phyloP scores from a whole-genome alignment of 2,797 vertebrate species.

The Bryconaethiops microstoma region DNA sequence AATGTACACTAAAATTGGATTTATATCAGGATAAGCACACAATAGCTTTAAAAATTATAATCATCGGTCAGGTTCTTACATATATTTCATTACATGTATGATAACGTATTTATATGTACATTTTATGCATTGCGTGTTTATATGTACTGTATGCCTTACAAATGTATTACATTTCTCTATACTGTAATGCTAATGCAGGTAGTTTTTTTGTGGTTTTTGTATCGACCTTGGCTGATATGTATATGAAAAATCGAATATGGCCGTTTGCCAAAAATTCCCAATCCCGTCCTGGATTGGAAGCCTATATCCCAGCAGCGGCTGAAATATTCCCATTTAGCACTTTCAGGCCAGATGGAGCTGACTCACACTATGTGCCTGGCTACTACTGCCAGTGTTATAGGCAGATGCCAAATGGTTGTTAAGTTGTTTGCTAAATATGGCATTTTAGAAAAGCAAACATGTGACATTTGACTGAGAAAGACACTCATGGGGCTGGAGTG shows the following conservation, averaged over 20 bases:
- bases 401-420: slow-evolving; percentile 8
- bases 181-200: no score
- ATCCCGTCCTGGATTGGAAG: background rate
- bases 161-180: no score
- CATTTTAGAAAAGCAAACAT: slow-evolving; percentile 9
- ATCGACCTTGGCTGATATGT: no score
- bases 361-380: background rate
- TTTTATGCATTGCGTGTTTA: no score
- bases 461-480: slow-evolving; percentile 20
- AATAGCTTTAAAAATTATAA: background rate
- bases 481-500: background rate
- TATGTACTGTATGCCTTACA: no score
- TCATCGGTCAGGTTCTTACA: no score
- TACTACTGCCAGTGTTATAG: background rate
- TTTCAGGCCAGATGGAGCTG: background rate
- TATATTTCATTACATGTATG: no score
- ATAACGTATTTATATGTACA: no score
- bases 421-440: slow-evolving; percentile 5
- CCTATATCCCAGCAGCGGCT: background rate
- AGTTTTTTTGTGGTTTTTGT: no score
- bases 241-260: background rate
- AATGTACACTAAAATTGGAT: background rate
- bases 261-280: background rate
- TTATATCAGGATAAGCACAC: background rate
- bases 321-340: slow-evolving; percentile 48